Evolutionary conservation across 2,113 vertebrate genomes (phyloP).

Genomic region (Protobothrops mucrosquamatus): DNA sequence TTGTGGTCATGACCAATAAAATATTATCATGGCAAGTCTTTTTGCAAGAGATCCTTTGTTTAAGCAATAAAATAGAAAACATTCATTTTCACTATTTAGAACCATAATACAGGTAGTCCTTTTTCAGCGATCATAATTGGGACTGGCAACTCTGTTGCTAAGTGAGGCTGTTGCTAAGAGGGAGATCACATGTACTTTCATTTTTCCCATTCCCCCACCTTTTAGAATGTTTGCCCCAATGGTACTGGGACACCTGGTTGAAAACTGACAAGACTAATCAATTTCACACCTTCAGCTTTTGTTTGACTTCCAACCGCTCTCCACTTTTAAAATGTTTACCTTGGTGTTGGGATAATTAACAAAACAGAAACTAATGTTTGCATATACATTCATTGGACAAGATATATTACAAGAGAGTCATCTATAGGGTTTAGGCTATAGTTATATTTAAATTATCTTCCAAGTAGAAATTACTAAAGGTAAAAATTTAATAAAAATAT

Average conservation of each 20-base stretch:
- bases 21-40: not conserved
- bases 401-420: not conserved
- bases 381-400: not conserved
- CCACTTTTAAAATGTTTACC: not conserved
- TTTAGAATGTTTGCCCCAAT: not conserved
- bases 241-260: not conserved
- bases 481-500: not conserved
- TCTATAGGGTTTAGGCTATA: not conserved
- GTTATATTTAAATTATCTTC: not conserved
- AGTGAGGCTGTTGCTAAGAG: not conserved
- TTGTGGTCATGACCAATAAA: not conserved
- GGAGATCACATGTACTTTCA: not conserved
- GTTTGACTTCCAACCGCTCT: not conserved
- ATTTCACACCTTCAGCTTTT: not conserved
- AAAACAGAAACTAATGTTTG: not conserved
- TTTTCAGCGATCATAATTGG: not conserved
- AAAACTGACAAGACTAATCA: not conserved
- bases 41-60: not conserved
- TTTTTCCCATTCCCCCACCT: not conserved
- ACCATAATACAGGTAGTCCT: not conserved
- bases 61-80: not conserved
- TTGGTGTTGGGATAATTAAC: not conserved
- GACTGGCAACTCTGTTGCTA: not conserved
- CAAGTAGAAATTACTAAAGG: not conserved
- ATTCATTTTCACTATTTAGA: not conserved